Evolutionary conservation across 2,888 invertebrate species (phyloP).

Genomic region (Leucoma salicis): DNA sequence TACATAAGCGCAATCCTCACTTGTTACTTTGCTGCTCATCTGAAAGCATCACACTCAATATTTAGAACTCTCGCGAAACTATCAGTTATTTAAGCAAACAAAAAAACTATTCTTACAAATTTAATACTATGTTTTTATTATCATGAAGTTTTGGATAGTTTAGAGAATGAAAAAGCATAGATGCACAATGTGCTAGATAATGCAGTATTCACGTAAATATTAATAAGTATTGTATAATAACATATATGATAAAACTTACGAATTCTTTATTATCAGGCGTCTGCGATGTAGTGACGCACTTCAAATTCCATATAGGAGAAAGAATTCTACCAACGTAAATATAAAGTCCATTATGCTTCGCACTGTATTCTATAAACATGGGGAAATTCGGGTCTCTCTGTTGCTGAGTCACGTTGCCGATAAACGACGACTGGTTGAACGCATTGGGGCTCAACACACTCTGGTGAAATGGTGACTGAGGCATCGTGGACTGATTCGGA

Average conservation of each 20-base stretch:
- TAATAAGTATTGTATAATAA: too few species aligned
- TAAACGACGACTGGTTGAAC: conserved; percentile 67
- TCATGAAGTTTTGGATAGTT: too few species aligned
- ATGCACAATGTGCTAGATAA: too few species aligned
- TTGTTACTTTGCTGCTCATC: conserved; percentile 85
- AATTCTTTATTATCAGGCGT: conserved; percentile 79
- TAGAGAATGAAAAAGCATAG: too few species aligned
- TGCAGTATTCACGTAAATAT: too few species aligned
- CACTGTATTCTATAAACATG: conserved; percentile 76
- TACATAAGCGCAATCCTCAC: conserved; percentile 87
- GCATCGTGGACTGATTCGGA: conserved; percentile 54
- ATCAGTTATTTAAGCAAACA: too few species aligned
- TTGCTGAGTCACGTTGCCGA: conserved; percentile 63
- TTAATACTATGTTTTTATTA: too few species aligned
- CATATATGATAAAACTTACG: conserved; percentile 68
- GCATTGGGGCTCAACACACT: conserved; percentile 54
- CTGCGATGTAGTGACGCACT: conserved; percentile 84
- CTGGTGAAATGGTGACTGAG: conserved; percentile 62
- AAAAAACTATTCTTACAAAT: too few species aligned
- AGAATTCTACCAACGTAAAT: conserved; percentile 94
- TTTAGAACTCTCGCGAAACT: too few species aligned
- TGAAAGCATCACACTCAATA: conserved; percentile 46
- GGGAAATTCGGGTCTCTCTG: conserved; percentile 62
- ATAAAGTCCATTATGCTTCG: conserved; percentile 97
- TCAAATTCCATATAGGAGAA: conserved; percentile 93